Percentiles rank a stretch among this genome's conserved stretches.
These are phyloP conservation scores for Myopa tessellatipennis DNA, from an alignment of 2,888 invertebrate species.

Conservation along the genomic window DNA sequence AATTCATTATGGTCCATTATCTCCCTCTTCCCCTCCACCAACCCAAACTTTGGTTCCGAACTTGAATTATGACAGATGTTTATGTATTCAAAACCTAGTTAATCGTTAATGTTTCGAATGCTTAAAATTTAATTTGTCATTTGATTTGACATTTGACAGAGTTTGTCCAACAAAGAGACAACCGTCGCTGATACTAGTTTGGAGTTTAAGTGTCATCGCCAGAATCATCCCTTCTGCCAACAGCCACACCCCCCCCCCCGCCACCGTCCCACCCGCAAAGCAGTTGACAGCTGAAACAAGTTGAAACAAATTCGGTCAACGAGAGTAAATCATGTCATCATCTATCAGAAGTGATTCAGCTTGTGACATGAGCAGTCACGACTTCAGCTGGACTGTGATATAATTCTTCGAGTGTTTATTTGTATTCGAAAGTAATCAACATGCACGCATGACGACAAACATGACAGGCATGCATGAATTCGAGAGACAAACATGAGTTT, in stretches of 20 bases:
- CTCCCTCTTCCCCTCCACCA: no score
- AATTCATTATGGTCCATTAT: no score
- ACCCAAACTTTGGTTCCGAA: no score
- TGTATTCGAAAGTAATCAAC: no score
- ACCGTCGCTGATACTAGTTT: not conserved
- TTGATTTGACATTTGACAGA: not conserved
- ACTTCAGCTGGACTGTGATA: no score
- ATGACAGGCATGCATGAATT: no score
- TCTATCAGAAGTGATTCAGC: not conserved
- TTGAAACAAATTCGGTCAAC: not conserved
- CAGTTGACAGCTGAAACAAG: not conserved
- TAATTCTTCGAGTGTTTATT: no score
- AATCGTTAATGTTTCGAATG: not conserved
- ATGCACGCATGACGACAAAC: no score
- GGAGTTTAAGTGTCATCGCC: not conserved
- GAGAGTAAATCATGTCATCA: not conserved
- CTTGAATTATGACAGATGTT: not conserved
- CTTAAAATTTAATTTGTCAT: not conserved
- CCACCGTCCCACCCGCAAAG: no score
- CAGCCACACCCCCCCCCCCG: no score
- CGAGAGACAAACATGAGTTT: no score
- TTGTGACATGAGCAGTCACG: not conserved
- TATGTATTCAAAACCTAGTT: not conserved
- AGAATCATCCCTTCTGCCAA: not conserved
- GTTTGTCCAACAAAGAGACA: not conserved